Conservation (phyloP, 2,797 vertebrate genomes). For the Uromys caudimaculatus region DNA sequence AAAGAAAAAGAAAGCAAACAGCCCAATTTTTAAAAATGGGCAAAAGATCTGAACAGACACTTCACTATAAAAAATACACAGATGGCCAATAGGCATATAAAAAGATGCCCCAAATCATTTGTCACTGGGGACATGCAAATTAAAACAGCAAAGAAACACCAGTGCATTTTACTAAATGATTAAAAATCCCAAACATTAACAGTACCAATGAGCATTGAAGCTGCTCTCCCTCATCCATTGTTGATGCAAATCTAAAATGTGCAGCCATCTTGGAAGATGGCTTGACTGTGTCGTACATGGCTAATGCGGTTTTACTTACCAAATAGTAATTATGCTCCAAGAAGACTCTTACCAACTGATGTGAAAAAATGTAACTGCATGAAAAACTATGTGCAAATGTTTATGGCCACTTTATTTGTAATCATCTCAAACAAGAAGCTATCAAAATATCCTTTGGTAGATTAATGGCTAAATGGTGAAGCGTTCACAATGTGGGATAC, state of each 20-base stretch:
- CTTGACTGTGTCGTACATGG: not conserved
- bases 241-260: not conserved
- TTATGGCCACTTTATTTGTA: conserved; percentile 19
- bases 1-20: conserved; percentile 65
- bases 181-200: not conserved
- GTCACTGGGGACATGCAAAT: conserved; percentile 24
- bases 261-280: not conserved
- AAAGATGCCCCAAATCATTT: conserved; percentile 29
- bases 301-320: not conserved
- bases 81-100: conserved; percentile 49
- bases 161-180: not conserved
- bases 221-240: not conserved
- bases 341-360: conserved; percentile 1
- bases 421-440: not conserved
- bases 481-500: not conserved
- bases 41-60: conserved; percentile 42
- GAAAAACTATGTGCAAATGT: not conserved
- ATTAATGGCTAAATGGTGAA: not conserved
- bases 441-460: not conserved
- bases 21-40: conserved; percentile 18
- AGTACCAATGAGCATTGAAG: not conserved
- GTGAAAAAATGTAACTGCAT: not conserved
- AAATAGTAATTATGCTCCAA: not conserved
- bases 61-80: conserved; percentile 24
- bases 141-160: conserved; percentile 41